Base-by-base conservation (phyloP, 1,140 invertebrate species). In the Drosophila obscura region DNA sequence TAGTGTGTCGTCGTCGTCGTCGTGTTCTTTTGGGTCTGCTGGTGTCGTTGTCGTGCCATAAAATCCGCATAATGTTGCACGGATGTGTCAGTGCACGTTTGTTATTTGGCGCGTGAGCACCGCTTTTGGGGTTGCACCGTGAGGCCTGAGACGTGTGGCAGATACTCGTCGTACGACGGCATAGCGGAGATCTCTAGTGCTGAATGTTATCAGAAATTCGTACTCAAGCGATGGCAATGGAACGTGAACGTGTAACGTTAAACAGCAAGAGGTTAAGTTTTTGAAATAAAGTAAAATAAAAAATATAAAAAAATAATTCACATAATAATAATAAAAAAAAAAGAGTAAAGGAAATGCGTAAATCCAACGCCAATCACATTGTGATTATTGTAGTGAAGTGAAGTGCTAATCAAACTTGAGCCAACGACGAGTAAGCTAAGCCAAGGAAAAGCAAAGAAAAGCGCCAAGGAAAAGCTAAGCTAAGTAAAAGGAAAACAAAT, bases 61-160 rank as follows among this genome's bases (percentile, higher is more conserved):
- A 90, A 90, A 85, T 90, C 80, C 89, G 89, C 89, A 90, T 89
- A 89, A 89, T 90, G 78, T 90, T 72, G 73, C 69, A 68, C 66
- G 80, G 89, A 88, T 77, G 77, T 85, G 89, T 81, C 89, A 90
- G 89, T 90, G 73, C 84, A 88, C 89, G 89, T 80, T 91, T 76
- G 78, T 77, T 85, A 89, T 90, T 90, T 84, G 88, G 66, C 81
- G 84, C 61, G 77, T 62, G 64, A 84, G 56, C 77, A 90, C 52
- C 62, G 57, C 35, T 50, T 46, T 39, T 16, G 35, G 39, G 24
- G 69, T 35, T 28, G 44, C 13, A 28, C 16, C 13, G 31, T 51
- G 19, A n/a, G 13, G 45, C 13, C n/a, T n/a, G 8, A 28, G 5
- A 4, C 3, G 39, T 11, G 44, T 41, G 51, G 64, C 3, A 28